A percentile compares a stretch with the other conserved stretches of the same genome.
Evolutionary conservation across 2,888 invertebrate species (phyloP).

Genomic region (Pseudolycoriella hygida): DNA sequence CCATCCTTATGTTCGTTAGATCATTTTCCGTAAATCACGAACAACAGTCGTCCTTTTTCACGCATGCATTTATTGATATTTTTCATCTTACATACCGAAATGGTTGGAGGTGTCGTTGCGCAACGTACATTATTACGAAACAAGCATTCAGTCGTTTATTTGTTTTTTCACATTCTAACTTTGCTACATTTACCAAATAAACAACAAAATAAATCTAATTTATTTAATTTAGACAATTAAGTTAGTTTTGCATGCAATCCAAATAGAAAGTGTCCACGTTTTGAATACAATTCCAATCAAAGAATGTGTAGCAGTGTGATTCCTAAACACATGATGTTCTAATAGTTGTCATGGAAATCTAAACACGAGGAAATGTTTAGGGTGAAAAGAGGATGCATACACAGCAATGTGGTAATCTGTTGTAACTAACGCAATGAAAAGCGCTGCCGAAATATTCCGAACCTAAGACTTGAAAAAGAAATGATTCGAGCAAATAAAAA

Average conservation of each 20-base stretch:
- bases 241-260: too few species aligned
- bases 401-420: too few species aligned
- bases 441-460: too few species aligned
- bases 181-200: not conserved
- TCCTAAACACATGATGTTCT: not conserved
- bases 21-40: not conserved
- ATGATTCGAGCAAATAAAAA: too few species aligned
- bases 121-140: not conserved
- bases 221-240: too few species aligned
- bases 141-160: not conserved
- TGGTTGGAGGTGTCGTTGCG: not conserved
- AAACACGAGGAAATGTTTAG: not conserved
- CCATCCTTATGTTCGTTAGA: not conserved
- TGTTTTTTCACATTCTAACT: not conserved
- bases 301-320: not conserved
- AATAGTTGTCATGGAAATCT: not conserved
- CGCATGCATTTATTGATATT: slow-evolving; percentile 9
- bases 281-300: too few species aligned
- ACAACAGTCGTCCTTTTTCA: slow-evolving; percentile 4
- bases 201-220: not conserved
- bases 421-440: too few species aligned
- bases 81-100: not conserved
- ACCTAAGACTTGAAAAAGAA: too few species aligned
- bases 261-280: too few species aligned
- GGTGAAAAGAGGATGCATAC: too few species aligned